Percentiles rank a stretch among this genome's conserved stretches.
These are phyloP conservation scores for Pseudois nayaur DNA, from an alignment of 2,113 vertebrate genomes.

Conservation along the genomic window DNA sequence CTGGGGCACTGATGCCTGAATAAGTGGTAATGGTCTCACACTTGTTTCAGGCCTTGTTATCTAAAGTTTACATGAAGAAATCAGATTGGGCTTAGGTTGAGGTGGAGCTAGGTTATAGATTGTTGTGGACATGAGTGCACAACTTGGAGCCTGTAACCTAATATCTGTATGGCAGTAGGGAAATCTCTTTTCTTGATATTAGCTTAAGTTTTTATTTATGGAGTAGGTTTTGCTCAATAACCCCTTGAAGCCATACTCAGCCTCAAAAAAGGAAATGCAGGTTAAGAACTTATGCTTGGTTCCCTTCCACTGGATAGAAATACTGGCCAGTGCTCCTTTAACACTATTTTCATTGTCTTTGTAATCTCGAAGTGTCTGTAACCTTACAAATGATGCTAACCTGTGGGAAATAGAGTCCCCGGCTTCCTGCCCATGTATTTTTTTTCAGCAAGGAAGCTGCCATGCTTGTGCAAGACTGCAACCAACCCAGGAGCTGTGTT, in stretches of 20 bases:
- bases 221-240: not conserved
- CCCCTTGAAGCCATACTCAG: not conserved
- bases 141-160: not conserved
- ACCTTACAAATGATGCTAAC: not conserved
- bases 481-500: not conserved
- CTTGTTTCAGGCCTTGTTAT: not conserved
- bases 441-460: not conserved
- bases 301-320: not conserved
- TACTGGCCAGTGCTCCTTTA: not conserved
- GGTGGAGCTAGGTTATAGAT: not conserved
- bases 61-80: not conserved
- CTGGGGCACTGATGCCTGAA: not conserved
- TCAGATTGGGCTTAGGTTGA: not conserved
- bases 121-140: too few species aligned
- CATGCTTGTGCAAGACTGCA: not conserved
- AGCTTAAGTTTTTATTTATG: not conserved
- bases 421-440: not conserved
- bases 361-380: not conserved
- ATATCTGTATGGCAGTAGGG: accelerated
- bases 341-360: not conserved
- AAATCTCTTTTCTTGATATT: not conserved
- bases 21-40: not conserved
- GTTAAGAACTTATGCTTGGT: not conserved
- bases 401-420: not conserved
- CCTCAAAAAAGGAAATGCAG: not conserved